Conservation (phyloP, 2,888 invertebrate species). For the Abrostola triplasia region DNA sequence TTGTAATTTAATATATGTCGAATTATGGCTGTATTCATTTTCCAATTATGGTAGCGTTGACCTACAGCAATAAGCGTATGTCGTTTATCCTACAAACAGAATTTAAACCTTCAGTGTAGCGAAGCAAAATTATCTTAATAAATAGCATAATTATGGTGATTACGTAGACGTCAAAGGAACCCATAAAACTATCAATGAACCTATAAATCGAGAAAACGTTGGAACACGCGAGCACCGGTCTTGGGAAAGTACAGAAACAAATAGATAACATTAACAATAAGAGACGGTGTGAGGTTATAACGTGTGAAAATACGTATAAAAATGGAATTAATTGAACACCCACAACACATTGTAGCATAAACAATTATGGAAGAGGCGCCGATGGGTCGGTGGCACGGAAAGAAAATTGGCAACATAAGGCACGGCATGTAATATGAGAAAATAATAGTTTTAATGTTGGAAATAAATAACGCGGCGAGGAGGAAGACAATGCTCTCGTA, state of each 20-base stretch:
- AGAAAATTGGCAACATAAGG: slow-evolving; percentile 76
- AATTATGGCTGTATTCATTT: slow-evolving; percentile 42
- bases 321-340: slow-evolving; percentile 78
- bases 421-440: slow-evolving; percentile 75
- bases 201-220: slow-evolving; percentile 76
- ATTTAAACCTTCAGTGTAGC: slow-evolving; percentile 59
- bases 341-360: slow-evolving; percentile 70
- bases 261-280: slow-evolving; percentile 70
- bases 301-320: slow-evolving; percentile 79
- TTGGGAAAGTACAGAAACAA: slow-evolving; percentile 75
- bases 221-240: slow-evolving; percentile 69
- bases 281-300: slow-evolving; percentile 63
- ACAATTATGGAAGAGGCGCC: slow-evolving; percentile 76
- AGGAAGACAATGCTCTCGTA: slow-evolving; percentile 85
- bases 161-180: slow-evolving; percentile 72
- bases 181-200: slow-evolving; percentile 78
- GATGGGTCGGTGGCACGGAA: slow-evolving; percentile 79
- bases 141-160: slow-evolving; percentile 75
- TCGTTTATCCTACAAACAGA: slow-evolving; percentile 52
- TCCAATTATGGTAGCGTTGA: slow-evolving; percentile 53
- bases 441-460: slow-evolving; percentile 85
- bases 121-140: slow-evolving; percentile 68
- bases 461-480: slow-evolving; percentile 82
- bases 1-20: slow-evolving; percentile 34
- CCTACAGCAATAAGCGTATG: slow-evolving; percentile 47